These are phyloP conservation scores for Martes flavigula DNA, from an alignment of 2,797 vertebrate genomes.

Conservation along the genomic window DNA sequence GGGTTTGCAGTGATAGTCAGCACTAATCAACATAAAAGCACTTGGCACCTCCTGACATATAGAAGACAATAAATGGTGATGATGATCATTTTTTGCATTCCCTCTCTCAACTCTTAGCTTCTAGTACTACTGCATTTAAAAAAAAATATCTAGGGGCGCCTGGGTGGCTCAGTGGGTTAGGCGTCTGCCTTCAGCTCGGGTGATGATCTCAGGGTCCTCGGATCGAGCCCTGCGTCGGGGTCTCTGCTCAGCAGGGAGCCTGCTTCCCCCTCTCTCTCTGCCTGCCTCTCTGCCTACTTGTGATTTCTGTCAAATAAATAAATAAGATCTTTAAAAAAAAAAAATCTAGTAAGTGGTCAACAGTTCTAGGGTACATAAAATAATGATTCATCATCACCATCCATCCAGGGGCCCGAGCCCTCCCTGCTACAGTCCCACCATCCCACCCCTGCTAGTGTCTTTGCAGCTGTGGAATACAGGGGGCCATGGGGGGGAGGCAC, in stretches of 20 bases:
- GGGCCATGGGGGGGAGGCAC: neutral
- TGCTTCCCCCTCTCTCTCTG: too few relatives aligned
- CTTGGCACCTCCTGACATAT: neutral
- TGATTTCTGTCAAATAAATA: too few relatives aligned
- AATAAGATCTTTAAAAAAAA: too few relatives aligned
- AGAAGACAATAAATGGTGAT: neutral
- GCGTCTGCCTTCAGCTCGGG: too few relatives aligned
- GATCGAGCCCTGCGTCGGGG: too few relatives aligned
- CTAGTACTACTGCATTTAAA: neutral
- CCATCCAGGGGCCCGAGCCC: neutral
- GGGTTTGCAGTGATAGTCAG: neutral
- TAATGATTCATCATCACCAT: neutral
- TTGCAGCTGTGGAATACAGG: neutral
- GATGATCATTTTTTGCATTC: neutral
- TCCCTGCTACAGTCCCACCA: neutral
- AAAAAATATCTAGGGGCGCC: neutral
- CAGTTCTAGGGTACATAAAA: neutral
- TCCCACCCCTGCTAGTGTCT: neutral
- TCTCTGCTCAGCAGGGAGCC: too few relatives aligned
- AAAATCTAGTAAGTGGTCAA: neutral
- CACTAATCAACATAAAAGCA: neutral
- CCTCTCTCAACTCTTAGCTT: neutral
- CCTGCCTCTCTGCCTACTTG: too few relatives aligned
- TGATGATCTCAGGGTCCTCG: too few relatives aligned
- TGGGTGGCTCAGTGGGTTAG: too few relatives aligned